Evolutionary conservation across 2,797 vertebrate genomes (phyloP).

Genomic region (Mastacembelus armatus): DNA sequence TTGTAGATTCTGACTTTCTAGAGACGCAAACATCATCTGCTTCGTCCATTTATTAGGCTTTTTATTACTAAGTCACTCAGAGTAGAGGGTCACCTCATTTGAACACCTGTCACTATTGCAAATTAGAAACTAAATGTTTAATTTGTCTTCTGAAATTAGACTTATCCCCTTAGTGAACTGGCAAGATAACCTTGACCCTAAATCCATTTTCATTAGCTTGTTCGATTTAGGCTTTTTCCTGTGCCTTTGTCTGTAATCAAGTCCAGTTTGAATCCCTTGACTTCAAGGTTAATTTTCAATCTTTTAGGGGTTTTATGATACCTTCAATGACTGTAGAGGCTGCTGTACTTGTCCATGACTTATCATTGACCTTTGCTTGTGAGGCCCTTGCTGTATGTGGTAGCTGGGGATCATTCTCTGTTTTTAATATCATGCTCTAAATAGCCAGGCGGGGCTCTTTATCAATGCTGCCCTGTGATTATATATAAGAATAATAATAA

Average conservation of each 20-base stretch:
- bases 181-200: conserved; percentile 47
- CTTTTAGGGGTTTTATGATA: conserved; percentile 64
- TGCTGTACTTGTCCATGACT: conserved; percentile 63
- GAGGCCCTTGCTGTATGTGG: conserved; percentile 45
- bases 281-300: conserved; percentile 73
- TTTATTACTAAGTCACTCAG: not conserved
- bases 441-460: conserved; percentile 68
- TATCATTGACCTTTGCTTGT: conserved; percentile 59
- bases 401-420: conserved; percentile 60
- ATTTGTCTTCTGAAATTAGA: conserved; percentile 60
- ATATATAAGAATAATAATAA: conserved; percentile 69
- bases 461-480: conserved; percentile 57
- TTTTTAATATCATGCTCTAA: conserved; percentile 65
- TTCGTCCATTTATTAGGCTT: conserved; percentile 20
- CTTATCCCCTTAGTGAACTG: conserved; percentile 38
- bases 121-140: conserved; percentile 46
- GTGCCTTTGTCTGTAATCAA: conserved; percentile 48
- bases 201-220: conserved; percentile 63
- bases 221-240: conserved; percentile 30
- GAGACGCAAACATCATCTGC: conserved; percentile 3
- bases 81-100: conserved; percentile 49
- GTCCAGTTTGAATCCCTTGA: conserved; percentile 51
- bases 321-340: conserved; percentile 53
- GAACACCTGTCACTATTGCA: conserved; percentile 34
- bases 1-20: conserved; percentile 25